phyloP scores from a whole-genome alignment of 2,113 vertebrate genomes.

The Canis aureus region DNA sequence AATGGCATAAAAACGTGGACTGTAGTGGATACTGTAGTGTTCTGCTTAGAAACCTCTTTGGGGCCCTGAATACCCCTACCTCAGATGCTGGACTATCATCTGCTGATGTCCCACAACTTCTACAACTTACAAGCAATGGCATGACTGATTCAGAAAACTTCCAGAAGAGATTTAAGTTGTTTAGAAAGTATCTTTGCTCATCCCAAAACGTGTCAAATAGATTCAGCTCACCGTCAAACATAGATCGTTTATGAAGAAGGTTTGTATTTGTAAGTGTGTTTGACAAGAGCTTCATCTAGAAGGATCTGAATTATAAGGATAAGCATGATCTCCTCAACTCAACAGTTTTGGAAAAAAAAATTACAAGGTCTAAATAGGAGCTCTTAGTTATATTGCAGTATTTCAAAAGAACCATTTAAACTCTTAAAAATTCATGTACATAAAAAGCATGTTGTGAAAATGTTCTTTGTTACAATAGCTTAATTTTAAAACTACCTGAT shows the following conservation, averaged over 20 bases:
- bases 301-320: not conserved
- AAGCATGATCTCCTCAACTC: constrained; percentile 33
- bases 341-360: not conserved
- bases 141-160: not conserved
- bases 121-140: too few relatives aligned
- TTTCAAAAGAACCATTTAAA: constrained; percentile 76
- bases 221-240: not conserved
- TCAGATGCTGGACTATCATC: not conserved
- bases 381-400: constrained; percentile 60
- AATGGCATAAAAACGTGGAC: not conserved
- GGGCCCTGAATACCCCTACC: not conserved
- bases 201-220: not conserved
- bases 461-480: constrained; percentile 83
- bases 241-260: not conserved
- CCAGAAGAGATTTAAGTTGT: not conserved
- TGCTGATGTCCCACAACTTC: not conserved
- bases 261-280: not conserved
- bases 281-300: not conserved
- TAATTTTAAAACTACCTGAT: constrained; percentile 76
- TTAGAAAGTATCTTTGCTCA: not conserved
- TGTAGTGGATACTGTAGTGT: not conserved
- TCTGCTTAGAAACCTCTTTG: not conserved
- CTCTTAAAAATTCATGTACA: constrained; percentile 80
- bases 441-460: constrained; percentile 79
- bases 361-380: constrained; percentile 24